phyloP scores from a whole-genome alignment of 2,113 vertebrate genomes.

The Ptyas mucosa region DNA sequence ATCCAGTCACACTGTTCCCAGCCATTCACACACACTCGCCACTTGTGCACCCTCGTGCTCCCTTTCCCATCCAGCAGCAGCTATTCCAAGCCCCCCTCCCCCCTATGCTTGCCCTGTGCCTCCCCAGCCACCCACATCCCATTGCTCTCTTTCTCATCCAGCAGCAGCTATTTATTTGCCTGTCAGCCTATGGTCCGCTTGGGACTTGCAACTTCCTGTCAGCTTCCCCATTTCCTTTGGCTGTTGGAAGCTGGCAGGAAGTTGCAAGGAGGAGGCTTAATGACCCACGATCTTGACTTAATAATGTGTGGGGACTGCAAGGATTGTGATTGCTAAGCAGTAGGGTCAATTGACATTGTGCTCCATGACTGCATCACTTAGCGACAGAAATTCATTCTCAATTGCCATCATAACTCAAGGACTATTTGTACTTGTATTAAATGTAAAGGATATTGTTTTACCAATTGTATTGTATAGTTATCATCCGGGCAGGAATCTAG shows the following conservation, averaged over 20 bases:
- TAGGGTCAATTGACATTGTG: background rate
- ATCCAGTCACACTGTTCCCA: background rate
- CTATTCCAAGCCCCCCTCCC: background rate
- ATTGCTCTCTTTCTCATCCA: background rate
- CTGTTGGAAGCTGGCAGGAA: background rate
- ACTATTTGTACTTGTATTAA: background rate
- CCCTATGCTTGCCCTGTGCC: background rate
- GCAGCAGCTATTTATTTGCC: background rate
- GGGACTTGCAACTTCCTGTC: background rate
- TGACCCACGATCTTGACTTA: background rate
- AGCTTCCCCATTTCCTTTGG: background rate
- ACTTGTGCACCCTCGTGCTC: background rate
- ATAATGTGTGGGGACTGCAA: background rate
- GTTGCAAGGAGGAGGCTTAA: background rate
- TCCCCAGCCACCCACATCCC: background rate
- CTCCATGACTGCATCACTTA: background rate
- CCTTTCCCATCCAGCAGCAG: background rate
- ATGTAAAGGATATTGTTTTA: background rate
- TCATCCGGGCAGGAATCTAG: background rate
- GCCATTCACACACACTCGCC: background rate
- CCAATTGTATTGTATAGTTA: background rate
- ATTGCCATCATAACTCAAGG: background rate
- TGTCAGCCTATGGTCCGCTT: background rate
- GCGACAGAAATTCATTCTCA: background rate
- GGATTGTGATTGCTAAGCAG: background rate